Evolutionary conservation across 2,797 vertebrate genomes (phyloP).

Genomic region (Rousettus madagascariensis): DNA sequence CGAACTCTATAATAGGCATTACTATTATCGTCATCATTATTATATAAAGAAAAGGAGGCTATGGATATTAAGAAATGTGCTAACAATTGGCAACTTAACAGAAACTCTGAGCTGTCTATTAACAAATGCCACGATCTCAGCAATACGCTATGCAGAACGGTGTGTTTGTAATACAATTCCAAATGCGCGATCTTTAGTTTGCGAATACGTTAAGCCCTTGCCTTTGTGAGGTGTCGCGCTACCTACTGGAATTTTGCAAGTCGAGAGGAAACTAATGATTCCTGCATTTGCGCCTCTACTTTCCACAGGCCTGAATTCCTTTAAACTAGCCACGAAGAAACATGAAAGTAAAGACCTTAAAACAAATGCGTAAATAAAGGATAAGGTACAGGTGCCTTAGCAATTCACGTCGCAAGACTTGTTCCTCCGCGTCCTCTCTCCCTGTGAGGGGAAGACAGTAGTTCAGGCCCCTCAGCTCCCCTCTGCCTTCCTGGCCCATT

Average conservation of each 20-base stretch:
- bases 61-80: not conserved
- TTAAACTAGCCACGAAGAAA: not conserved
- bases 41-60: not conserved
- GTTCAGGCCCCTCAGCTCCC: not conserved
- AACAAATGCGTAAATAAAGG: not conserved
- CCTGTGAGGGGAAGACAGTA: not conserved
- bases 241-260: not conserved
- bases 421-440: not conserved
- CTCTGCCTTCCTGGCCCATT: slow-evolving; percentile 32
- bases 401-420: not conserved
- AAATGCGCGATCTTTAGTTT: not conserved
- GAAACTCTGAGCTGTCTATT: not conserved
- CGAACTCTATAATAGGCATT: not conserved
- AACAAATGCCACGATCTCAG: not conserved
- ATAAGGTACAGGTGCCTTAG: no score
- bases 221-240: not conserved
- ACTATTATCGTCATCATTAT: not conserved
- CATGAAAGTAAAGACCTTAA: not conserved
- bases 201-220: not conserved
- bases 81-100: not conserved
- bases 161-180: not conserved
- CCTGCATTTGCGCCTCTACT: not conserved
- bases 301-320: not conserved
- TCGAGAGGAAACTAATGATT: not conserved
- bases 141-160: not conserved